phyloP scores from a whole-genome alignment of 2,113 vertebrate species.

The Spheniscus mendiculus region DNA sequence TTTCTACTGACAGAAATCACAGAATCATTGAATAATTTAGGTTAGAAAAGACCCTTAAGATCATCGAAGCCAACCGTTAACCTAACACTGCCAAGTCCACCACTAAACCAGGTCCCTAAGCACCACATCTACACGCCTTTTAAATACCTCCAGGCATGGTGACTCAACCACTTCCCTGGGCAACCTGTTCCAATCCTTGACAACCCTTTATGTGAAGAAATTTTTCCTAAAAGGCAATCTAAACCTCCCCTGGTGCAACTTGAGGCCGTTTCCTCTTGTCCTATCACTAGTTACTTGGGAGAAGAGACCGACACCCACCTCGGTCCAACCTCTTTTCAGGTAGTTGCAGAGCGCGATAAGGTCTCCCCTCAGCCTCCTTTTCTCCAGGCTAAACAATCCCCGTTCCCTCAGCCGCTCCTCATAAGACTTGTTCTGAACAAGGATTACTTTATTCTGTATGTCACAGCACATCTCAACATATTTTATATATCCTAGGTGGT shows the following conservation, averaged over 20 bases:
- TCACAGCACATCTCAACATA: neutral
- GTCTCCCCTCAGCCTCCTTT: neutral
- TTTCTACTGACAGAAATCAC: neutral
- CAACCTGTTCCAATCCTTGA: neutral
- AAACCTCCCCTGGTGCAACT: neutral
- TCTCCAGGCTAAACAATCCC: neutral
- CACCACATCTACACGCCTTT: accelerated
- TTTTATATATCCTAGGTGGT: neutral
- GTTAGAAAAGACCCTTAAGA: neutral
- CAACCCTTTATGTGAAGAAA: neutral
- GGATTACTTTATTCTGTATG: neutral
- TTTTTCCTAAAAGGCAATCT: neutral
- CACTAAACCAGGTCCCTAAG: neutral
- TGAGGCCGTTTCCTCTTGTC: neutral
- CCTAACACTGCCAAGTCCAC: neutral
- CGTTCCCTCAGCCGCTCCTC: neutral
- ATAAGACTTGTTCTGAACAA: neutral
- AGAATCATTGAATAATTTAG: neutral
- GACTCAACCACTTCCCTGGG: neutral
- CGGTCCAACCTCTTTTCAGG: neutral
- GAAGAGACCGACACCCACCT: neutral
- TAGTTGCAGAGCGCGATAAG: neutral
- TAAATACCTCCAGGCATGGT: neutral
- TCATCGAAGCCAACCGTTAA: neutral
- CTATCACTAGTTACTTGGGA: neutral